Evolutionary conservation across 2,113 vertebrate species (phyloP).

Genomic region (Clupea harengus): DNA sequence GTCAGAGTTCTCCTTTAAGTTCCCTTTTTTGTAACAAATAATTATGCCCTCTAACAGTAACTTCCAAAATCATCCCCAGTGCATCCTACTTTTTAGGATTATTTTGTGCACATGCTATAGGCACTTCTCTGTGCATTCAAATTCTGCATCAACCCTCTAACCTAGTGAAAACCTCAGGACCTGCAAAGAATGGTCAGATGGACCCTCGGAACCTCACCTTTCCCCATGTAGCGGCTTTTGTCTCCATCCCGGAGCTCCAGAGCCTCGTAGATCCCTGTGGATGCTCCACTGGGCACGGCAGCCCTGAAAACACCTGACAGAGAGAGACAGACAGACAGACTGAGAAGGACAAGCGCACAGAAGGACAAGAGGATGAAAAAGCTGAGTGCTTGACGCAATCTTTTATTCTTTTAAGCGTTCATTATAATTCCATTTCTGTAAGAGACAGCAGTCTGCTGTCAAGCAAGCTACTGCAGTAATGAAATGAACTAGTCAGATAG

Average conservation of each 20-base stretch:
- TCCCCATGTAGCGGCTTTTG: constrained; percentile 72
- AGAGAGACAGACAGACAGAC: neutral
- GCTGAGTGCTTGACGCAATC: neutral
- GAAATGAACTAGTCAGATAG: neutral
- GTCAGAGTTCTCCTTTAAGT: too few relatives aligned
- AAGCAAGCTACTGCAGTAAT: neutral
- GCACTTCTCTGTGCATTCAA: too few relatives aligned
- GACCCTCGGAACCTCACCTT: constrained; percentile 54
- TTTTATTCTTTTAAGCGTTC: neutral
- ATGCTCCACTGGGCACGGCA: constrained; percentile 73
- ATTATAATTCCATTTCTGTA: neutral
- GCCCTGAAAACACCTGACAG: constrained; percentile 69
- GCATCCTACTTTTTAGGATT: too few relatives aligned
- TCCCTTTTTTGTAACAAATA: too few relatives aligned
- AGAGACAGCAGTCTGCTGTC: neutral
- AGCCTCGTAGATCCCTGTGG: constrained; percentile 74
- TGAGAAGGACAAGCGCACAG: neutral
- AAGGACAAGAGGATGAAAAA: neutral
- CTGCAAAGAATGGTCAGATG: neutral
- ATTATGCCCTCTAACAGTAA: too few relatives aligned
- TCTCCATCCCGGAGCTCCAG: constrained; percentile 74
- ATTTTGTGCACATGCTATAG: too few relatives aligned
- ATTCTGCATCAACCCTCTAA: neutral
- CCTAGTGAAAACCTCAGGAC: neutral
- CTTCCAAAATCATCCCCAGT: too few relatives aligned